Conservation (phyloP, 23 tunicate species). For the Styela plicata region DNA sequence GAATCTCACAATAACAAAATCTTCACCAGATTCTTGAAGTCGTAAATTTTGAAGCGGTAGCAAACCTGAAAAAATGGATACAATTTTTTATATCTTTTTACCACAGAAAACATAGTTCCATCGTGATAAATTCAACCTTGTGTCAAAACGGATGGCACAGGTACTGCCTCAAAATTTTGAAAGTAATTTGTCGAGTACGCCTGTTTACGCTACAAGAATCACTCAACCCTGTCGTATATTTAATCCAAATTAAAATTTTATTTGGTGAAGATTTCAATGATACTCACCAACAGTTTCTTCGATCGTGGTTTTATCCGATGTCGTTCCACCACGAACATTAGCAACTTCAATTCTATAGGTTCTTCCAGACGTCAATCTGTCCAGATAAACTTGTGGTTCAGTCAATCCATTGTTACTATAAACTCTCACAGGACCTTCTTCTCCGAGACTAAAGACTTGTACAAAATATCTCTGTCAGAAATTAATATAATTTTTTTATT, state of each 20-base stretch:
- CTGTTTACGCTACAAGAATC: too few species aligned
- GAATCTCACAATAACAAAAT: background rate
- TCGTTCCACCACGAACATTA: background rate
- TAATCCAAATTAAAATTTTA: too few species aligned
- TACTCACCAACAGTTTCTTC: background rate
- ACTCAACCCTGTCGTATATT: too few species aligned
- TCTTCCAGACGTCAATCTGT: background rate
- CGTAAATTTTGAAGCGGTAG: background rate
- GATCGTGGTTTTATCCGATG: background rate
- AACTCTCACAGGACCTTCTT: background rate
- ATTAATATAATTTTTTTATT: too few species aligned
- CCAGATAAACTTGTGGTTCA: background rate
- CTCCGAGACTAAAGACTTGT: background rate
- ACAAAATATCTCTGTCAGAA: background rate
- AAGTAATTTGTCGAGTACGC: too few species aligned
- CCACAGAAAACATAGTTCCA: too few species aligned
- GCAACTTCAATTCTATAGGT: background rate
- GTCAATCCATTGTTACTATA: background rate
- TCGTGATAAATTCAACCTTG: too few species aligned
- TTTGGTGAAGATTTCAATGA: too few species aligned
- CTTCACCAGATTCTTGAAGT: background rate
- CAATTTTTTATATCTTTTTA: too few species aligned
- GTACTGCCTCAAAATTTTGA: too few species aligned
- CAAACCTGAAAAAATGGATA: background rate
- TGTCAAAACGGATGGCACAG: too few species aligned